phyloP scores from a whole-genome alignment of 2,888 invertebrate genomes.

The Lasioglossum vierecki region DNA sequence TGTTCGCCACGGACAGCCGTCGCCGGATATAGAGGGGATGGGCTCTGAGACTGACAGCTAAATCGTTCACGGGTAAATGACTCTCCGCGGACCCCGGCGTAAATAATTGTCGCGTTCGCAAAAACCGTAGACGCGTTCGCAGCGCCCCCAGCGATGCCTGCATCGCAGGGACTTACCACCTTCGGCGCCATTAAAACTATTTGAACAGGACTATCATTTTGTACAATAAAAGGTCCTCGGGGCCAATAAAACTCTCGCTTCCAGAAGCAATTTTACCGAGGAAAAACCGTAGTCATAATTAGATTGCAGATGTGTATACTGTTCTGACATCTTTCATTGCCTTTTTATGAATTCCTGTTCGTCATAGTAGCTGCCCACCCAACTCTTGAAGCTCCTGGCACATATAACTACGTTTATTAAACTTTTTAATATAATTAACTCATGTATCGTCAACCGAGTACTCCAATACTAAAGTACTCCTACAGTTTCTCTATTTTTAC shows the following conservation, averaged over 20 bases:
- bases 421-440: background rate
- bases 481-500: background rate
- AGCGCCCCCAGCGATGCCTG: background rate
- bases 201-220: background rate
- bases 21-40: conserved; percentile 36
- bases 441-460: background rate
- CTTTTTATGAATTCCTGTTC: background rate
- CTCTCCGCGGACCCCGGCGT: conserved; percentile 47
- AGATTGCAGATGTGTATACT: background rate
- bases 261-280: background rate
- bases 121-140: background rate
- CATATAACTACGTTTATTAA: background rate
- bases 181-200: conserved; percentile 3
- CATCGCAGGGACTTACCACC: background rate
- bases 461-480: background rate
- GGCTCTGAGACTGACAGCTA: conserved; percentile 51
- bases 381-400: background rate
- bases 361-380: background rate
- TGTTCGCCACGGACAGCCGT: conserved; percentile 27
- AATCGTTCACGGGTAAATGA: conserved; percentile 51
- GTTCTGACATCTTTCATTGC: background rate
- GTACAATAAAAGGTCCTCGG: background rate
- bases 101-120: conserved; percentile 45
- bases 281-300: background rate
- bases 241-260: background rate